A percentile compares a stretch with the other conserved stretches of the same genome.
Conservation (phyloP, 1,140 invertebrate genomes). For the Orius laevigatus region DNA sequence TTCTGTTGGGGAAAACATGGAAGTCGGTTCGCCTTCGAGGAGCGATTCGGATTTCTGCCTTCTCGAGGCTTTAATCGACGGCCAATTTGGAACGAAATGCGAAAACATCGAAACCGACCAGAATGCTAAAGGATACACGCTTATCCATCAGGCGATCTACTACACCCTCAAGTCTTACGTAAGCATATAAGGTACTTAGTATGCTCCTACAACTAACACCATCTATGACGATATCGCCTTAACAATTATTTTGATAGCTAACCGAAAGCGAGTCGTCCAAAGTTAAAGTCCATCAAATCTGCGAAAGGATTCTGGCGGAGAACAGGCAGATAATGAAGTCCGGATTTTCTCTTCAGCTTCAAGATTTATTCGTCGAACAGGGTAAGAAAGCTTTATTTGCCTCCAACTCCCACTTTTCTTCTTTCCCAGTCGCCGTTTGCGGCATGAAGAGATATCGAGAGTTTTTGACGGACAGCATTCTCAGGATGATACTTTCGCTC, state of each 20-base stretch:
- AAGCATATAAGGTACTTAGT: neutral
- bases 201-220: too few relatives aligned
- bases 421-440: conserved; percentile 7
- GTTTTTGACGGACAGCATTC: conserved; percentile 4
- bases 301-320: conserved; percentile 1
- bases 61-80: conserved; percentile 6
- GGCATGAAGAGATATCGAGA: conserved; percentile 3
- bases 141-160: conserved; percentile 5
- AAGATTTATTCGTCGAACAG: conserved; percentile 9
- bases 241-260: neutral
- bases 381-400: neutral
- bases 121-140: conserved; percentile 5
- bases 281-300: neutral
- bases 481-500: conserved; percentile 4
- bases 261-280: neutral
- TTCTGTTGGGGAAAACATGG: too few relatives aligned
- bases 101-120: conserved; percentile 1
- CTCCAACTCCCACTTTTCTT: too few relatives aligned
- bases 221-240: neutral
- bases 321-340: neutral
- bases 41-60: conserved; percentile 3
- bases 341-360: neutral
- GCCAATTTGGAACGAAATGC: neutral
- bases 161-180: conserved; percentile 8
- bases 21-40: conserved; percentile 4